phyloP scores from a whole-genome alignment of 2,113 vertebrate genomes.

The Varanus salvator region DNA sequence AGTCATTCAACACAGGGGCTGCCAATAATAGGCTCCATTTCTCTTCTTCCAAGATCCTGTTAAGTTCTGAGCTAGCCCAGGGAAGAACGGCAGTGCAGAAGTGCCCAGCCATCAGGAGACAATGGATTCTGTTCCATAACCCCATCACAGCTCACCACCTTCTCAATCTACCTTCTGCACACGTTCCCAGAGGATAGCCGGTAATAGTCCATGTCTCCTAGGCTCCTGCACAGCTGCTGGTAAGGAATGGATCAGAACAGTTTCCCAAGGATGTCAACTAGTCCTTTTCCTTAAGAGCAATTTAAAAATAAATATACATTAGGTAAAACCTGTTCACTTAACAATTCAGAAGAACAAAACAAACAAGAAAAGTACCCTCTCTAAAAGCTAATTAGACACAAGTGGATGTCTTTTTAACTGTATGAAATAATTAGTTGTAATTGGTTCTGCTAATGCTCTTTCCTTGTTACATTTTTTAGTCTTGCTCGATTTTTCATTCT shows the following conservation, averaged over 20 bases:
- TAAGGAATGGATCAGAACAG: not conserved
- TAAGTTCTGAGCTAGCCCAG: not conserved
- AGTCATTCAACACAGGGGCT: not conserved
- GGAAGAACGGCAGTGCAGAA: not conserved
- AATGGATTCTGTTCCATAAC: not conserved
- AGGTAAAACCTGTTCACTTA: not conserved
- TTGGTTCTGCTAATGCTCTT: slow-evolving; percentile 16
- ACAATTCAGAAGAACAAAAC: not conserved
- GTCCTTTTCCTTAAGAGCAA: not conserved
- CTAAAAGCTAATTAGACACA: slow-evolving; percentile 16
- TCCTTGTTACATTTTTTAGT: slow-evolving; percentile 10
- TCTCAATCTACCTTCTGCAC: not conserved
- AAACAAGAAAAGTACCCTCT: too few species aligned
- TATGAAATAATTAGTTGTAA: slow-evolving; percentile 20
- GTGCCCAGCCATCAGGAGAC: not conserved
- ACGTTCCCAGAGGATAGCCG: not conserved
- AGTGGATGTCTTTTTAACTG: slow-evolving; percentile 4
- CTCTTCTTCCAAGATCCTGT: not conserved
- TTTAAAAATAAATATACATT: not conserved
- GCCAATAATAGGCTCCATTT: not conserved
- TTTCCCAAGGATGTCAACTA: not conserved
- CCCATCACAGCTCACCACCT: not conserved
- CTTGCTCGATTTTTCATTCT: slow-evolving; percentile 10
- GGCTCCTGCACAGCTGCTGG: not conserved
- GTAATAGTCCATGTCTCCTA: not conserved